phyloP scores from a whole-genome alignment of 2,888 invertebrate genomes.

The Epinotia bilunana region DNA sequence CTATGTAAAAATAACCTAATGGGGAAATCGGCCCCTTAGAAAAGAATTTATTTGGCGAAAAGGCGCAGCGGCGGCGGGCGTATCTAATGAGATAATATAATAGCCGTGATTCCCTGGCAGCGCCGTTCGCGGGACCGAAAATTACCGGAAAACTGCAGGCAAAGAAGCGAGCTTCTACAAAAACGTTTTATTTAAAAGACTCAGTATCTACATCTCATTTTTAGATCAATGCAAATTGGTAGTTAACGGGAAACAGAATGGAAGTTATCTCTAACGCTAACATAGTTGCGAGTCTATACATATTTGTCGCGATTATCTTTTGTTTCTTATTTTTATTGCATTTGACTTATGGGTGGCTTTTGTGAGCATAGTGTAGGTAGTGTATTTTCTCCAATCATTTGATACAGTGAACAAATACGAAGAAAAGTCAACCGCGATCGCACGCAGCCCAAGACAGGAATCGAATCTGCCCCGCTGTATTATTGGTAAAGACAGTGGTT shows the following conservation, averaged over 20 bases:
- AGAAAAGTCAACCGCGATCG: too few species aligned
- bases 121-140: conserved; percentile 73
- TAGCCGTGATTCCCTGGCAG: conserved; percentile 78
- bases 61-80: conserved; percentile 70
- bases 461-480: too few species aligned
- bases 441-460: too few species aligned
- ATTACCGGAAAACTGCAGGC: conserved; percentile 79
- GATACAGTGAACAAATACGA: too few species aligned
- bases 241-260: conserved; percentile 12
- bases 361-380: too few species aligned
- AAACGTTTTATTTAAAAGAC: conserved; percentile 57
- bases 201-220: conserved; percentile 35
- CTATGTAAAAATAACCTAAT: conserved; percentile 61
- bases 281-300: neutral
- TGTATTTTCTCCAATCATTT: too few species aligned
- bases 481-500: too few species aligned
- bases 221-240: conserved; percentile 33
- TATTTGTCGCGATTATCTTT: neutral
- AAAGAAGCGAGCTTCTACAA: conserved; percentile 58
- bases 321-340: neutral
- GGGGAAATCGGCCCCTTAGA: conserved; percentile 70
- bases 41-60: conserved; percentile 79
- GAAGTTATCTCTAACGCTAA: neutral
- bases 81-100: conserved; percentile 84
- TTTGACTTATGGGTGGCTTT: too few species aligned